phyloP scores from a whole-genome alignment of 2,113 vertebrate species.

The Zingel zingel region DNA sequence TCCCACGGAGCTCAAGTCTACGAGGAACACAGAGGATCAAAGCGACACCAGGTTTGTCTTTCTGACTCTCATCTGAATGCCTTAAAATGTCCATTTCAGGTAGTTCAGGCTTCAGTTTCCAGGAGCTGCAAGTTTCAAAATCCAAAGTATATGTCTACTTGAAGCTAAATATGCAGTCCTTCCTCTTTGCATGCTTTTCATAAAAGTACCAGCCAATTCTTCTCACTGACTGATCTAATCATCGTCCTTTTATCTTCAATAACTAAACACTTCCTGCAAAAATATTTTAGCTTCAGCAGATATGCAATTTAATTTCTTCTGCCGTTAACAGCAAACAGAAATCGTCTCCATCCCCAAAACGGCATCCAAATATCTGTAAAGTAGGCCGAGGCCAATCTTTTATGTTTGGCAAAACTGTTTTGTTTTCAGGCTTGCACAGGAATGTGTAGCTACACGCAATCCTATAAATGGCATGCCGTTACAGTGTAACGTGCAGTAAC shows the following conservation, averaged over 20 bases:
- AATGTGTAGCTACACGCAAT: conserved; percentile 3
- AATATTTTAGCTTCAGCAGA: conserved; percentile 24
- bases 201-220: conserved; percentile 3
- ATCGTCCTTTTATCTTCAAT: conserved; percentile 12
- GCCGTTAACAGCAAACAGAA: conserved; percentile 15
- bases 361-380: conserved; percentile 11
- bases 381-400: conserved; percentile 28
- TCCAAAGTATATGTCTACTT: neutral
- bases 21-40: conserved; percentile 49
- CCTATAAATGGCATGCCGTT: conserved; percentile 29
- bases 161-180: conserved; percentile 5
- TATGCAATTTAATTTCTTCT: neutral
- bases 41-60: conserved; percentile 41
- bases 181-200: neutral
- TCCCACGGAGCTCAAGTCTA: conserved; percentile 32
- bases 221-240: conserved; percentile 9
- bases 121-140: conserved; percentile 20
- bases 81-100: conserved; percentile 18
- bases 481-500: neutral
- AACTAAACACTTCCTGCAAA: conserved; percentile 7
- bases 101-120: conserved; percentile 12
- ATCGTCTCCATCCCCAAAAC: neutral
- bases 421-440: conserved; percentile 14
- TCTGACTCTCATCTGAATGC: conserved; percentile 42
- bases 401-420: conserved; percentile 9